Percentiles rank a stretch among this genome's conserved stretches.
Conservation (phyloP, 2,113 vertebrate species). For the Silurus meridionalis region DNA sequence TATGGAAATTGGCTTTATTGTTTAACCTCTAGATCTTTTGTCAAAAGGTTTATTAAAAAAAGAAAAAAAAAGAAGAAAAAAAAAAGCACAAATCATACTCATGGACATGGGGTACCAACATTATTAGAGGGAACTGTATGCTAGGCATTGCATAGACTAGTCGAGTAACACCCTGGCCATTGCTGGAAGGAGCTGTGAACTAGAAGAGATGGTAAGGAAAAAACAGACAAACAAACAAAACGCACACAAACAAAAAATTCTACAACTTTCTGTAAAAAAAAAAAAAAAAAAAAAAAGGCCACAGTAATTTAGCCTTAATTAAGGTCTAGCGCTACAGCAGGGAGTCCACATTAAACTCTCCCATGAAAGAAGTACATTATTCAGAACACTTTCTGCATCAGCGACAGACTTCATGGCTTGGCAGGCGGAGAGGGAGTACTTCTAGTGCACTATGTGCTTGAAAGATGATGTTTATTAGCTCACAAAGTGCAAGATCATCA, state of each 20-base stretch:
- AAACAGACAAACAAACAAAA: background rate
- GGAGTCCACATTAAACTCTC: background rate
- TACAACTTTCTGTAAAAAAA: no score
- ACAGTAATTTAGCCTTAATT: background rate
- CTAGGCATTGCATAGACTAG: background rate
- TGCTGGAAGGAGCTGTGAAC: background rate
- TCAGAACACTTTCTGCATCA: background rate
- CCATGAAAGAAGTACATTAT: background rate
- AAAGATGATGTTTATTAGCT: constrained; percentile 30
- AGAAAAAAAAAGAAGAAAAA: no score
- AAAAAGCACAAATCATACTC: no score
- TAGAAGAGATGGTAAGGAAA: background rate
- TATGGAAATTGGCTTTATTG: no score
- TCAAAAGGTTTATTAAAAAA: no score
- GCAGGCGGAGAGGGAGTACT: constrained; percentile 7
- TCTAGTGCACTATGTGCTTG: constrained; percentile 13
- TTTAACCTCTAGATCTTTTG: no score
- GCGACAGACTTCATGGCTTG: constrained; percentile 14
- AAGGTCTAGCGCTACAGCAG: background rate
- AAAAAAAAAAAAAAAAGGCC: no score
- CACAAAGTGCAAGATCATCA: constrained; percentile 30
- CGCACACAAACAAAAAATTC: no score
- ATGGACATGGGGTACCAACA: no score
- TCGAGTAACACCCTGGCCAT: background rate
- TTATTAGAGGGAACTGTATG: background rate